Percentiles rank a stretch among this genome's conserved stretches.
These are phyloP conservation scores for Leptopterna dolabrata DNA, from an alignment of 2,888 invertebrate genomes.

Conservation along the genomic window DNA sequence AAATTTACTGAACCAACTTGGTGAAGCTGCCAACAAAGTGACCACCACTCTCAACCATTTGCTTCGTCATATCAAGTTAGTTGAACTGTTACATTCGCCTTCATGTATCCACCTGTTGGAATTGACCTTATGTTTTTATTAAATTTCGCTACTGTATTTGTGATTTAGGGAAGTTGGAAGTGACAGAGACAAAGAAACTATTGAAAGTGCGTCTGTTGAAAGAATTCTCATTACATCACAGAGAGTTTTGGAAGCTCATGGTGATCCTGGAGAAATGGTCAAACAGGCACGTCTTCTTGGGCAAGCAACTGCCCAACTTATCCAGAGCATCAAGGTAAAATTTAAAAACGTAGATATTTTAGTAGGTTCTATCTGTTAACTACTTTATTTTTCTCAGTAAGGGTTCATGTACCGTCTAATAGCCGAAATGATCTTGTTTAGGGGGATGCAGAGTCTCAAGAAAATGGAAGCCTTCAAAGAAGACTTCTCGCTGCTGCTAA, in stretches of 20 bases:
- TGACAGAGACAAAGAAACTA: conserved; percentile 74
- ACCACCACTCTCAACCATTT: conserved; percentile 89
- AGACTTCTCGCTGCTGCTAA: conserved; percentile 94
- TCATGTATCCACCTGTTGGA: too few species aligned
- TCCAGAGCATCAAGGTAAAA: conserved; percentile 85
- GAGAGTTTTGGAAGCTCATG: conserved; percentile 83
- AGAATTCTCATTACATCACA: conserved; percentile 91
- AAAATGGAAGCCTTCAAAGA: conserved; percentile 89
- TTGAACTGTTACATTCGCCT: conserved; percentile 57
- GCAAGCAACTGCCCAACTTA: conserved; percentile 93
- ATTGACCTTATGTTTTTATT: neutral
- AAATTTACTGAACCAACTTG: conserved; percentile 78
- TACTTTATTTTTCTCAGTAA: neutral
- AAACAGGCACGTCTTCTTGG: conserved; percentile 90
- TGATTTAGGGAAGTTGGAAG: conserved; percentile 69
- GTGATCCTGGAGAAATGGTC: conserved; percentile 94
- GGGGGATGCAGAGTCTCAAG: conserved; percentile 89
- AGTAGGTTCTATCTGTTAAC: neutral
- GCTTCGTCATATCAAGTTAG: conserved; percentile 85
- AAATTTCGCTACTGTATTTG: neutral
- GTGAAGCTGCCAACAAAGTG: conserved; percentile 87
- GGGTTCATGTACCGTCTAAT: neutral
- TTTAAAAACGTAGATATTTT: conserved; percentile 66
- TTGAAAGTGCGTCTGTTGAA: conserved; percentile 88
- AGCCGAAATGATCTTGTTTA: neutral